phyloP scores from a whole-genome alignment of 2,113 vertebrate species.

The Aix galericulata region DNA sequence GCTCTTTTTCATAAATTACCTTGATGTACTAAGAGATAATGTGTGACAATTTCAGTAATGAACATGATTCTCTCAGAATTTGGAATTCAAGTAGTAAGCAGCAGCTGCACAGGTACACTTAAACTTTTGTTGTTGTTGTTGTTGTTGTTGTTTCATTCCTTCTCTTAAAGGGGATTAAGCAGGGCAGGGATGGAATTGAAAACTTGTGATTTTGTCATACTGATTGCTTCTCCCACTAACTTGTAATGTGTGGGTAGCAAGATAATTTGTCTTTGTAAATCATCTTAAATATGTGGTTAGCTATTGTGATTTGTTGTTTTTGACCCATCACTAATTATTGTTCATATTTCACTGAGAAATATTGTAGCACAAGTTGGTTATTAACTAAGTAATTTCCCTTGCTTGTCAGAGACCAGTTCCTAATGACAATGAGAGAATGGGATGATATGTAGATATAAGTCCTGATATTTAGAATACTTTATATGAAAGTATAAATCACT shows the following conservation, averaged over 20 bases:
- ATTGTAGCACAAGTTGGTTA: not conserved
- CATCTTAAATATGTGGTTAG: not conserved
- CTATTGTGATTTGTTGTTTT: not conserved
- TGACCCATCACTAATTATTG: not conserved
- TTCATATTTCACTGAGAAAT: not conserved
- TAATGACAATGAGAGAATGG: not conserved
- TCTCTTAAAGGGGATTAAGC: not conserved
- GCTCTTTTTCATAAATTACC: not conserved
- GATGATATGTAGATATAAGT: not conserved
- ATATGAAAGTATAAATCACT: not conserved
- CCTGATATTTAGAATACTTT: not conserved
- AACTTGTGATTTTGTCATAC: not conserved
- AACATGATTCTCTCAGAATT: slow-evolving; percentile 82
- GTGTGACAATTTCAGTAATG: slow-evolving; percentile 65
- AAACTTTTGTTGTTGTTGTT: not conserved
- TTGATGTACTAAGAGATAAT: not conserved
- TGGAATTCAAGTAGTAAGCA: slow-evolving; percentile 79
- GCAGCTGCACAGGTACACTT: slow-evolving; percentile 61
- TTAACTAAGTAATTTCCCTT: not conserved
- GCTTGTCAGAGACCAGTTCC: not conserved
- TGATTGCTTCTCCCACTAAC: not conserved
- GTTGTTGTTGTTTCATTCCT: not conserved
- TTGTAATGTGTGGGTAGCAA: not conserved
- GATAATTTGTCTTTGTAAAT: not conserved
- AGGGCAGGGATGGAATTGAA: not conserved